Evolutionary conservation across 2,888 invertebrate genomes (phyloP), one percentile per base, ranked within the genome.

Genomic region (Agrochola litura): DNA sequence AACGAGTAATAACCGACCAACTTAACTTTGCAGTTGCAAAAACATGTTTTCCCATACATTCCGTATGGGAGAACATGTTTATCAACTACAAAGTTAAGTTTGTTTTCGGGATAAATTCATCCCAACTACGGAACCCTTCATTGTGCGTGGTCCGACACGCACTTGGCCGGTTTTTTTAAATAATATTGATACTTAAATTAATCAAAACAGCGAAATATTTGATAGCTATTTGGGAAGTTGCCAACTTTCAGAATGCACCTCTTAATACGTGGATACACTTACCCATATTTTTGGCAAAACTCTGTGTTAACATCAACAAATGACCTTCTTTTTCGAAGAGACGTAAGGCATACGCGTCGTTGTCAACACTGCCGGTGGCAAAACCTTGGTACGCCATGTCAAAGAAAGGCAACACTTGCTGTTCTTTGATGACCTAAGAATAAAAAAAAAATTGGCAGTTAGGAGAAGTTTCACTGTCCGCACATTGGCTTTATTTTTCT

Each of bases 361-460:
- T 97, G 92, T 98, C 98, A 9, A 98, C 98, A 93, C 98, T 98
- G 73, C 99, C 99, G 74, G 98, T 98, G 10, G 99, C 99, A 95
- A 99, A 99, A 58, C 99, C 99, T 97, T 99, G 99, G 96, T 99
- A 99, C 56, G 99, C 99, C 99, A 99, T 99, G 95, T 99, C 99
- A 94, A 99, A 99, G 97, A 98, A 99, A 49, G 99, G 98, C 92
- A 98, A 98, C 37, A 99, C 94, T 74, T 99, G 98, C 90, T 97
- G 97, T 82, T 98, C 97, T 94, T 99, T 99, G 81, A 99, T 97
- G 25, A 98, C 93, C 91, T 98, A 94, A 0, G n/a, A 54, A 68
- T 37, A 37, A 61, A 56, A 9, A 60, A 41, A 30, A 12, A 22
- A 14, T 5, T 43, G 14, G 5, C 46, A 14, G 46, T 4, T 60